Base-by-base conservation (phyloP, 1,140 invertebrate species). In the Drosophila varians region DNA sequence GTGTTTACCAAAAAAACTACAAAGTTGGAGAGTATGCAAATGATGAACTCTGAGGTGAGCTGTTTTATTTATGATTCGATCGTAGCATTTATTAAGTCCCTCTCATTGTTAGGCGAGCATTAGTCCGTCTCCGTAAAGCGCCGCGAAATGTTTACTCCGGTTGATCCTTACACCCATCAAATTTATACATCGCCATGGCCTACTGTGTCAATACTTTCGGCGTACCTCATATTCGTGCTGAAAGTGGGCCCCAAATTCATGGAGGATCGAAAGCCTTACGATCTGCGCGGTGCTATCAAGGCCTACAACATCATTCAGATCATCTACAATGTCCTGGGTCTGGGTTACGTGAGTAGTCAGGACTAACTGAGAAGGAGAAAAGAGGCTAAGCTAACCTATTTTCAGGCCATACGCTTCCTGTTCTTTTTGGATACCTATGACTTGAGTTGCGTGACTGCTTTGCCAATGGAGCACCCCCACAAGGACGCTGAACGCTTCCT, bases 241-340 rank as follows among this genome's bases (percentile, higher is more conserved):
- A 74, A 74, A 45, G 86, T 92, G 25, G 96, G 96, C 1, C 96
- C 96, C 3, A 92, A 91, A 42, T 94, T 95, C 54, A 98, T 98
- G 97, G 93, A 94, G 66, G 93, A 97, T 71, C 93, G 95, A 56
- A 95, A 96, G 83, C 95, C 97, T 0, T 97, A 95, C 71, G 92
- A 95, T 16, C 92, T 98, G n/a, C 95, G 95, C 61, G 40, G 93
- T 28, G 80, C 94, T 0, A 93, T 98, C 12, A 93, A 96, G 12
- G 49, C 95, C 4, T 98, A 98, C 91, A 98, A 98, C 77, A 91
- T 95, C 5, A 91, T 93, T 1, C 95, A 97, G 91, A 94, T 86
- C 0, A 0, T 64, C 1, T 72, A 56, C 34, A 86, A 86, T 26
- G 21, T 12, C 7, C 12, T 19, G 1, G 2, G 14, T 3, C 16